Percentiles rank a stretch among this genome's conserved stretches.
phyloP scores from a whole-genome alignment of 1,140 invertebrate genomes.

The Brachionus rotundiformis region DNA sequence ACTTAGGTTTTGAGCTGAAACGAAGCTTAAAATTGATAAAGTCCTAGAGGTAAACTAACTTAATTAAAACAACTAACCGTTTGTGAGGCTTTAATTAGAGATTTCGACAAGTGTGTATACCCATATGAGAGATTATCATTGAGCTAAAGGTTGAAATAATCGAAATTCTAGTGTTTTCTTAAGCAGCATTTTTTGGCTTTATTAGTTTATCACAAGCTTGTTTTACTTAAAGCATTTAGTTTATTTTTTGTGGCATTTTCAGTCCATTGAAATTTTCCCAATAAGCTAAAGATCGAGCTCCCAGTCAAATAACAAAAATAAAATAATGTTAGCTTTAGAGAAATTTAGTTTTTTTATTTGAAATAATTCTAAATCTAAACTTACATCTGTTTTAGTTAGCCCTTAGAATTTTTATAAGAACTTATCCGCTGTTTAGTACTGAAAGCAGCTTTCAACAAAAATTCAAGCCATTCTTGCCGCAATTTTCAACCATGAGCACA shows the following conservation, averaged over 20 bases:
- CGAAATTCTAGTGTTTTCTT: background rate
- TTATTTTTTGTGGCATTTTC: conserved; percentile 23
- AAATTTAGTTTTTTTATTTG: background rate
- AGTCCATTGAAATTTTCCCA: conserved; percentile 30
- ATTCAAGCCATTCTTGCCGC: background rate
- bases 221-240: conserved; percentile 1
- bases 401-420: background rate
- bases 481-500: background rate
- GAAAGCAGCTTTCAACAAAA: conserved; percentile 1
- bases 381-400: background rate
- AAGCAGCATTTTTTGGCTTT: background rate
- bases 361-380: background rate
- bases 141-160: conserved; percentile 26
- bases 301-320: background rate
- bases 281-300: conserved; percentile 2
- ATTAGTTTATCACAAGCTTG: conserved; percentile 18
- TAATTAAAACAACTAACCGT: background rate
- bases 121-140: conserved; percentile 3
- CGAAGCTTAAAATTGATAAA: background rate
- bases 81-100: conserved; percentile 13
- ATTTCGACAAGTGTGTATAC: conserved; percentile 26
- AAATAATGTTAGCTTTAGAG: background rate
- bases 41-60: conserved; percentile 30
- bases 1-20: background rate
- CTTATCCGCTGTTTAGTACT: background rate